A percentile compares a stretch with the other conserved stretches of the same genome.
Evolutionary conservation across 2,797 vertebrate genomes (phyloP).

Genomic region (Sebastes melanostomus): DNA sequence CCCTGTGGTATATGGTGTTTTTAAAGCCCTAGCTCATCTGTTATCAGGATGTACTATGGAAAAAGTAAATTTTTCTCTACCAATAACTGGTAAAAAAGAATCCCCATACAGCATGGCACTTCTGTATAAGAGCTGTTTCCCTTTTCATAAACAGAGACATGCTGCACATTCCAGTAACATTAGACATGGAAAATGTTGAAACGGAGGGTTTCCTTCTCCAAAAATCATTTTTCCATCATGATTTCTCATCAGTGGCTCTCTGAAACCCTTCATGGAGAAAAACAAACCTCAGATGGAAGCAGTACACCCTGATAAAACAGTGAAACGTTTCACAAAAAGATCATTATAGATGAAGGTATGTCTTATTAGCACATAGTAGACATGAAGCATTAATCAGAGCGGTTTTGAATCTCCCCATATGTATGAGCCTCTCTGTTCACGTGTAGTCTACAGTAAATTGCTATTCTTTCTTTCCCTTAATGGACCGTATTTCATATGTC

Average conservation of each 20-base stretch:
- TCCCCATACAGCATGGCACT: neutral
- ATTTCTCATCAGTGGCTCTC: conserved; percentile 39
- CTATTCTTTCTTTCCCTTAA: too few relatives aligned
- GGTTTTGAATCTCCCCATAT: neutral
- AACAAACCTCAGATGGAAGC: conserved; percentile 7
- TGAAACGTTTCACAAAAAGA: neutral
- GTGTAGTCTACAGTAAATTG: too few relatives aligned
- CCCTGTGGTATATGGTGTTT: conserved; percentile 1
- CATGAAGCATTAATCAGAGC: neutral
- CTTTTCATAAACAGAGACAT: neutral
- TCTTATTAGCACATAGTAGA: neutral
- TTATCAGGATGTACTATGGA: conserved; percentile 5
- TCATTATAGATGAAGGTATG: neutral
- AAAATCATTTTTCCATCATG: conserved; percentile 25
- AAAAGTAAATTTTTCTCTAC: neutral
- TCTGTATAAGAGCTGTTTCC: neutral
- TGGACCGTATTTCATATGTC: too few relatives aligned
- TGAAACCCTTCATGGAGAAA: conserved; percentile 11
- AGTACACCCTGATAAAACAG: neutral
- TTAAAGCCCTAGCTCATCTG: conserved; percentile 17
- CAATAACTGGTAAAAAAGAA: neutral
- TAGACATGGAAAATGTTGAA: conserved; percentile 44
- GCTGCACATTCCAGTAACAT: conserved; percentile 54
- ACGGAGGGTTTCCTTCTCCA: conserved; percentile 4
- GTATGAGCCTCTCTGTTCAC: too few relatives aligned